A percentile compares a stretch with the other conserved stretches of the same genome.
Conservation (phyloP, 2,797 vertebrate species). For the Enteromius afrohamiltoni region DNA sequence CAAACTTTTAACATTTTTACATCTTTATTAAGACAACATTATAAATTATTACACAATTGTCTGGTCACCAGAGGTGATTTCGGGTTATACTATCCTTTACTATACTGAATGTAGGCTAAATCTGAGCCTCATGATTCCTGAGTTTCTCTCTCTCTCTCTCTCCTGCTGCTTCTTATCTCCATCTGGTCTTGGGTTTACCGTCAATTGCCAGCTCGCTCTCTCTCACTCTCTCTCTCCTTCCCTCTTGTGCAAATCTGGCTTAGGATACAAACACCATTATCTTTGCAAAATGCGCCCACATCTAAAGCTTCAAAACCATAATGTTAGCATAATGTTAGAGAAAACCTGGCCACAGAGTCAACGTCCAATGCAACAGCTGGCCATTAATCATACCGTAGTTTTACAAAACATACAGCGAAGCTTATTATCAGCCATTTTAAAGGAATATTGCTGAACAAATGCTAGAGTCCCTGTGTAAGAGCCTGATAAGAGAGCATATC, state of each 20-base stretch:
- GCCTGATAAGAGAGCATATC: conserved; percentile 59
- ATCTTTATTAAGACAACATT: not conserved
- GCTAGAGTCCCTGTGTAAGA: conserved; percentile 49
- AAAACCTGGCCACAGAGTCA: conserved; percentile 42
- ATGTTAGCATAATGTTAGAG: conserved; percentile 27
- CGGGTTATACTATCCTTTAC: conserved; percentile 6
- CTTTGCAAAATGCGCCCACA: conserved; percentile 48
- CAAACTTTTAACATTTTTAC: too few relatives aligned
- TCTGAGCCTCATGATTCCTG: conserved; percentile 10
- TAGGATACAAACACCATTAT: conserved; percentile 51
- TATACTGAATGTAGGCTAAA: conserved; percentile 11
- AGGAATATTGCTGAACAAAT: conserved; percentile 61
- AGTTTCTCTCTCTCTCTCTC: conserved; percentile 30
- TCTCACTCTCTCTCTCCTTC: conserved; percentile 15
- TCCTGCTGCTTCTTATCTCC: conserved; percentile 49
- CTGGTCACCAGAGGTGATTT: not conserved
- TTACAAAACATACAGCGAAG: conserved; percentile 49
- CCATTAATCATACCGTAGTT: conserved; percentile 57
- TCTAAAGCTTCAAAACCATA: conserved; percentile 47
- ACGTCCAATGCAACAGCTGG: conserved; percentile 52
- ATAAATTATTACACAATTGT: not conserved
- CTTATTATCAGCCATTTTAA: conserved; percentile 63
- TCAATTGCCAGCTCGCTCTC: conserved; percentile 38
- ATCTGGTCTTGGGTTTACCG: conserved; percentile 52
- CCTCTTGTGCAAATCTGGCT: conserved; percentile 46